Evolutionary conservation across 2,888 invertebrate genomes (phyloP).

Genomic region (Nomada fucata): DNA sequence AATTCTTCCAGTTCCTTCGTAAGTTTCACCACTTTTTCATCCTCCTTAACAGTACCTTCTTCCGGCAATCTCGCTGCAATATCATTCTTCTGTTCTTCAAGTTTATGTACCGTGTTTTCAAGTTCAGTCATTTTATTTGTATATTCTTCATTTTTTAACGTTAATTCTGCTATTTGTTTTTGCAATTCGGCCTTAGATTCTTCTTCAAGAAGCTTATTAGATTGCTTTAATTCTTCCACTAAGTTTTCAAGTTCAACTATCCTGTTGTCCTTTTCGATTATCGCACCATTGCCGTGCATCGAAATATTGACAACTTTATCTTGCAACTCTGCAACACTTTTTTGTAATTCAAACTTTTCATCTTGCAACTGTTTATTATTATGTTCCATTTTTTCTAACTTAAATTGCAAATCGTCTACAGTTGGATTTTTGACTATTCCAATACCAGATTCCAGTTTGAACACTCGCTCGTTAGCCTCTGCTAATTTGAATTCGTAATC

Average conservation of each 20-base stretch:
- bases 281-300: constrained; percentile 66
- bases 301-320: constrained; percentile 75
- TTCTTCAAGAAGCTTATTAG: constrained; percentile 78
- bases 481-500: constrained; percentile 86
- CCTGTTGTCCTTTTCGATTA: constrained; percentile 80
- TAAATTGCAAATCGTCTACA: constrained; percentile 74
- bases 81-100: constrained; percentile 75
- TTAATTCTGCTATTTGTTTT: constrained; percentile 75
- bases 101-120: constrained; percentile 75
- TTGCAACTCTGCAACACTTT: constrained; percentile 77
- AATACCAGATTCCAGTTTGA: constrained; percentile 76
- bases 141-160: constrained; percentile 76
- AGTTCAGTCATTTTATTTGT: constrained; percentile 74
- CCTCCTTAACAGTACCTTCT: constrained; percentile 73
- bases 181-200: constrained; percentile 77
- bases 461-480: constrained; percentile 77
- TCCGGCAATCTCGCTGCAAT: constrained; percentile 64
- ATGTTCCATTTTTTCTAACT: constrained; percentile 75
- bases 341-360: constrained; percentile 80
- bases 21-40: constrained; percentile 85
- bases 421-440: constrained; percentile 73
- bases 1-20: constrained; percentile 90
- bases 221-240: constrained; percentile 80
- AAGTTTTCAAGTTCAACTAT: constrained; percentile 84
- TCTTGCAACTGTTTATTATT: constrained; percentile 76